Evolutionary conservation across 1,140 invertebrate species (phyloP).

Genomic region (Macrobrachium nipponense): DNA sequence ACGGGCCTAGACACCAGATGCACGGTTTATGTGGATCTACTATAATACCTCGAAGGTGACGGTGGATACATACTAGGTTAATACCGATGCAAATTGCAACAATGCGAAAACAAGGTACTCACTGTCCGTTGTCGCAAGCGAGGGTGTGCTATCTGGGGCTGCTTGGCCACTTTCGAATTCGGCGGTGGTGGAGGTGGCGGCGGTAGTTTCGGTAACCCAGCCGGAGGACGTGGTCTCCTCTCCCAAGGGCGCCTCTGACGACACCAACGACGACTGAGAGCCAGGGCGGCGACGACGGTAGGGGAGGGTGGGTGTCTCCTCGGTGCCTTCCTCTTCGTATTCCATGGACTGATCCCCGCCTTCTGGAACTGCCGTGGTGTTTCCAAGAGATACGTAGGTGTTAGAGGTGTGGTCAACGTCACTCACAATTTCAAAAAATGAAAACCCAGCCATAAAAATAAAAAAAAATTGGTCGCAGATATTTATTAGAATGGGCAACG

Average conservation of each 20-base stretch:
- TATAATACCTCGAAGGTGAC: too few species aligned
- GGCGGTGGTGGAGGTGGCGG: conserved; percentile 17
- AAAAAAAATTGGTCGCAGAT: too few species aligned
- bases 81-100: too few species aligned
- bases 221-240: conserved; percentile 12
- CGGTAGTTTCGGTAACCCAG: background rate
- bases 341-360: conserved; percentile 18
- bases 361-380: background rate
- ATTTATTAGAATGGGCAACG: too few species aligned
- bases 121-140: conserved; percentile 41
- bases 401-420: background rate
- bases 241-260: conserved; percentile 44
- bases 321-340: conserved; percentile 37
- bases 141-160: conserved; percentile 62
- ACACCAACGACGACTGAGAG: conserved; percentile 25
- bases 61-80: too few species aligned
- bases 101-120: conserved; percentile 25
- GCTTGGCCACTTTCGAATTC: conserved; percentile 42
- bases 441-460: too few species aligned
- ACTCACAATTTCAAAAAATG: too few species aligned
- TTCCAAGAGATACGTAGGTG: background rate
- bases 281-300: conserved; percentile 32
- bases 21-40: too few species aligned
- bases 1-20: too few species aligned
- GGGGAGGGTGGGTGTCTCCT: conserved; percentile 19